Conservation (phyloP, 30 jellyfish, hydroid and myxozoan genomes). For the Cassiopea andromeda region DNA sequence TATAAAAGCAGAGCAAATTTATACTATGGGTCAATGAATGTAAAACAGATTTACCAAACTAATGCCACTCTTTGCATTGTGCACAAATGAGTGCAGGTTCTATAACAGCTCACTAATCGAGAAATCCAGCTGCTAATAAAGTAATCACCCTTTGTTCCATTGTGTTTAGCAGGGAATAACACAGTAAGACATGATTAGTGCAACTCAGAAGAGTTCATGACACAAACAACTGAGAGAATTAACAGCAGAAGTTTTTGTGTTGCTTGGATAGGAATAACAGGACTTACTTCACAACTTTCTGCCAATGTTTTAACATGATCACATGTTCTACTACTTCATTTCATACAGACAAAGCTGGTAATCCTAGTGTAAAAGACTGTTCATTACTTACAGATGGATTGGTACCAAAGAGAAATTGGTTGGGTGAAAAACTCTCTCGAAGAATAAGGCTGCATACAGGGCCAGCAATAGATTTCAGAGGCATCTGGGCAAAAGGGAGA, state of each 20-base stretch:
- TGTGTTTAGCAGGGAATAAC: background rate
- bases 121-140: constrained; percentile 5
- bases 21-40: constrained; percentile 4
- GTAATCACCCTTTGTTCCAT: background rate
- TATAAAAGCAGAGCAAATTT: background rate
- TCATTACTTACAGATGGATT: no score
- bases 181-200: background rate
- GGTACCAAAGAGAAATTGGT: no score
- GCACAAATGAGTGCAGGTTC: background rate
- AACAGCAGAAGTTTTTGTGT: background rate
- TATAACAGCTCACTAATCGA: background rate
- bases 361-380: no score
- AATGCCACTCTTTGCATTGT: background rate
- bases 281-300: background rate
- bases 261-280: background rate
- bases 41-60: background rate
- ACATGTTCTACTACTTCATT: background rate
- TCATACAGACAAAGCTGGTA: no score
- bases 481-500: no score
- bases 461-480: no score
- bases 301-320: background rate
- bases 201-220: background rate
- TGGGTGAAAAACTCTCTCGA: no score
- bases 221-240: background rate
- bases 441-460: no score